Evolutionary conservation across 2,888 invertebrate species (phyloP), one percentile per base, ranked within the genome.

Genomic region (Brachyopa scutellaris): DNA sequence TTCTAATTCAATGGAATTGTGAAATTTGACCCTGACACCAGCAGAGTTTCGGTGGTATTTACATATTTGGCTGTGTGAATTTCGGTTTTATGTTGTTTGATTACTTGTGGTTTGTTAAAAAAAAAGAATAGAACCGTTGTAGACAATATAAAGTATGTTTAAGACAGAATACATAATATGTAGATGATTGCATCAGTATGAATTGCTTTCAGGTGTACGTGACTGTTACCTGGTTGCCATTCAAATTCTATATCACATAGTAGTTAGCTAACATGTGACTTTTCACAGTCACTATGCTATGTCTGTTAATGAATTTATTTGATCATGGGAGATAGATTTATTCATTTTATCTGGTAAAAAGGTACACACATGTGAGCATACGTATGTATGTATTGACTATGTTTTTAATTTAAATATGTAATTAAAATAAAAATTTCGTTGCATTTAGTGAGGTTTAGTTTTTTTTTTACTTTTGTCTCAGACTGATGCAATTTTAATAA

Each of bases 181-280:
- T 2, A 55, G 38, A 23, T 33, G 5, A 49, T 62, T 62, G 62
- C 62, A 62, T 62, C 62, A 62, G 6, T 15, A 6, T 45, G 7
- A 11, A 23, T 15, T 36, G 21, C 8, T 17, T 19, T 7, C 36
- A 47, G 62, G 62, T 62, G 47, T 62, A 62, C 62, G 62, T 62
- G 62, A 62, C 62, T 23, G 33, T 21, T 19, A 62, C 33, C 62
- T 47, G 47, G 36, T 62, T 62, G 33, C 15, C 53, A 11, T 5
- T n/a, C 9, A 11, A 11, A 1, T 9, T 36, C 6, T 31, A 26
- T 47, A 13, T 31, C n/a, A 6, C 17, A 51, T 51, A 31, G 2
- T 51, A n/a, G n/a, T 51, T 29, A n/a, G 9, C 0, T 8, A 9
- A 1, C 47, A 49, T 62, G 49, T 62, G 62, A 62, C 62, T 62